Evolutionary conservation across 2,888 invertebrate genomes (phyloP).

Genomic region (Taenaris catops): DNA sequence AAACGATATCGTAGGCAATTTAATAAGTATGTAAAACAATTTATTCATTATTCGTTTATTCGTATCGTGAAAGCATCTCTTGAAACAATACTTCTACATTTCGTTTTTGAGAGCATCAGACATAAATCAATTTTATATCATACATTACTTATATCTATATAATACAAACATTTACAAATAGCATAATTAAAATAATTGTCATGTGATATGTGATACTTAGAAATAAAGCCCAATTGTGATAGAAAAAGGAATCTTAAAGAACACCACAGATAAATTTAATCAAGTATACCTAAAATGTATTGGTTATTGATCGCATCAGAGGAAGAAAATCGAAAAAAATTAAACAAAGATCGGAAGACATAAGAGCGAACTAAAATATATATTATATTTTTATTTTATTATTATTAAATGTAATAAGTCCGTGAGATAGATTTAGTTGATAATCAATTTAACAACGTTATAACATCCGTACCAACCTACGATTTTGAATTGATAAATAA

Average conservation of each 20-base stretch:
- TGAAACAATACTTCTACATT: slow-evolving; percentile 45
- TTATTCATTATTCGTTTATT: slow-evolving; percentile 46
- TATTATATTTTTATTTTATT: too few species aligned
- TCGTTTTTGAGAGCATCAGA: slow-evolving; percentile 47
- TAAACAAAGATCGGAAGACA: too few species aligned
- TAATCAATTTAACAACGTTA: too few species aligned
- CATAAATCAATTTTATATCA: slow-evolving; percentile 46
- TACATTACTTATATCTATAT: slow-evolving; percentile 63
- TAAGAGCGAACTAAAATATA: too few species aligned
- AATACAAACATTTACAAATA: slow-evolving; percentile 67
- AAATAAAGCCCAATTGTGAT: slow-evolving; percentile 18
- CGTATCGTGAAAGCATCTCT: slow-evolving; percentile 34
- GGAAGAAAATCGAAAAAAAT: too few species aligned
- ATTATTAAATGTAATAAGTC: too few species aligned
- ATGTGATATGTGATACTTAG: slow-evolving; percentile 61
- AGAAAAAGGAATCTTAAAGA: slow-evolving; percentile 2
- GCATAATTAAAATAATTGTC: slow-evolving; percentile 40
- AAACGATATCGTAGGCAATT: too few species aligned
- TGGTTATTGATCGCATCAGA: too few species aligned
- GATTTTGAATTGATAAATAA: too few species aligned
- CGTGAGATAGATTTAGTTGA: too few species aligned
- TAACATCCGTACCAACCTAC: too few species aligned
- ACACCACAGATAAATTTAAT: not conserved
- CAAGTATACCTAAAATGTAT: too few species aligned
- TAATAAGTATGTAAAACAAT: slow-evolving; percentile 13